These are phyloP conservation scores for Caenorhabditis inopinata DNA, from an alignment of 1,140 invertebrate genomes.

Conservation along the genomic window DNA sequence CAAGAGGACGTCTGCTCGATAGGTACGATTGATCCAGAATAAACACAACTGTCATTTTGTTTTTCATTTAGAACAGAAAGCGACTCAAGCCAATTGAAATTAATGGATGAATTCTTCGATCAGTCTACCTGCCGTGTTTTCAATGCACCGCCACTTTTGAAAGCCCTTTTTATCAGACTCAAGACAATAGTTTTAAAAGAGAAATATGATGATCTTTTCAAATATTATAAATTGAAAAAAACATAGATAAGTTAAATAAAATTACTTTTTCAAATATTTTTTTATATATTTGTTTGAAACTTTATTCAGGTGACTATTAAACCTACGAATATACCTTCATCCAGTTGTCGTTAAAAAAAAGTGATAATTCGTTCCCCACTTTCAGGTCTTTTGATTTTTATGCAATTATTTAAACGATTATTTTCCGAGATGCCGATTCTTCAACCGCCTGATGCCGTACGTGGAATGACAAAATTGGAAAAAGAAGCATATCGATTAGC, in stretches of 20 bases:
- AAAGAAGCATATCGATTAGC: conserved; percentile 38
- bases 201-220: background rate
- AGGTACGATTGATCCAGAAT: background rate
- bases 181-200: background rate
- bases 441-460: conserved; percentile 28
- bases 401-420: background rate
- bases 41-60: background rate
- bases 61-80: background rate
- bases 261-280: background rate
- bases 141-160: background rate
- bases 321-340: too few relatives aligned
- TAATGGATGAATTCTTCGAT: background rate
- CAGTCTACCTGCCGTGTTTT: background rate
- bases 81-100: background rate
- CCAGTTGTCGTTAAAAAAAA: too few relatives aligned
- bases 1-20: background rate
- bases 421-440: conserved; percentile 5
- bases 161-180: background rate
- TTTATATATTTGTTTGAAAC: background rate
- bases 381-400: background rate
- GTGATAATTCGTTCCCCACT: too few relatives aligned
- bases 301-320: too few relatives aligned
- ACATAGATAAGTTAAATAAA: too few relatives aligned
- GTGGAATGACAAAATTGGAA: conserved; percentile 42
- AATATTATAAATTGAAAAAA: background rate